phyloP scores from a whole-genome alignment of 2,113 vertebrate genomes.

The Pleuronectes platessa region DNA sequence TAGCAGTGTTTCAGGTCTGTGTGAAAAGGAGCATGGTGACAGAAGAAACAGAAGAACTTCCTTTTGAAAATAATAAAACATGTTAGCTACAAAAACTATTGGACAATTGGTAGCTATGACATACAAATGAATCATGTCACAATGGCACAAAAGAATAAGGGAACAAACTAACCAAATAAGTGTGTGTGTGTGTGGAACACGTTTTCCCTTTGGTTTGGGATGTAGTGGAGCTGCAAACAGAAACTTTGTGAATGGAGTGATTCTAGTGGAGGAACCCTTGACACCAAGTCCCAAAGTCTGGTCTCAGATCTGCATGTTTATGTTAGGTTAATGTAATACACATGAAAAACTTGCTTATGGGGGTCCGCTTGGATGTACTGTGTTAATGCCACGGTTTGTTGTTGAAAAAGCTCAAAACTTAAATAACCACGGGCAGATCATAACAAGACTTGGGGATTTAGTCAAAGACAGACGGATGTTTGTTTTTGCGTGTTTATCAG shows the following conservation, averaged over 20 bases:
- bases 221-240: slow-evolving; percentile 57
- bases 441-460: slow-evolving; percentile 45
- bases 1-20: slow-evolving; percentile 40
- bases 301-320: slow-evolving; percentile 25
- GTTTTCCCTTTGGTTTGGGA: slow-evolving; percentile 71
- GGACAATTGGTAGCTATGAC: slow-evolving; percentile 31
- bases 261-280: slow-evolving; percentile 8
- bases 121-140: slow-evolving; percentile 37
- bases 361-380: background rate
- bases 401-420: slow-evolving; percentile 22
- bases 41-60: slow-evolving; percentile 30
- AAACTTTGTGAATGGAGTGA: slow-evolving; percentile 38
- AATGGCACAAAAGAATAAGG: slow-evolving; percentile 66
- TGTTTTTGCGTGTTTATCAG: slow-evolving; percentile 30
- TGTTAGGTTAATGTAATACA: slow-evolving; percentile 6
- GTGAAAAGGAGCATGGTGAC: slow-evolving; percentile 31
- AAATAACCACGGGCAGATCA: slow-evolving; percentile 26
- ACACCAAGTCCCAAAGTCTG: slow-evolving; percentile 41
- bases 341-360: background rate
- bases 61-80: slow-evolving; percentile 48
- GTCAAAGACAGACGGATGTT: slow-evolving; percentile 33
- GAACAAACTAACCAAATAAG: slow-evolving; percentile 46
- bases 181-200: slow-evolving; percentile 34
- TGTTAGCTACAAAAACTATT: slow-evolving; percentile 25
- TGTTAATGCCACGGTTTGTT: slow-evolving; percentile 20